Conservation (phyloP, 2,113 vertebrate genomes). For the Plotosus lineatus region DNA sequence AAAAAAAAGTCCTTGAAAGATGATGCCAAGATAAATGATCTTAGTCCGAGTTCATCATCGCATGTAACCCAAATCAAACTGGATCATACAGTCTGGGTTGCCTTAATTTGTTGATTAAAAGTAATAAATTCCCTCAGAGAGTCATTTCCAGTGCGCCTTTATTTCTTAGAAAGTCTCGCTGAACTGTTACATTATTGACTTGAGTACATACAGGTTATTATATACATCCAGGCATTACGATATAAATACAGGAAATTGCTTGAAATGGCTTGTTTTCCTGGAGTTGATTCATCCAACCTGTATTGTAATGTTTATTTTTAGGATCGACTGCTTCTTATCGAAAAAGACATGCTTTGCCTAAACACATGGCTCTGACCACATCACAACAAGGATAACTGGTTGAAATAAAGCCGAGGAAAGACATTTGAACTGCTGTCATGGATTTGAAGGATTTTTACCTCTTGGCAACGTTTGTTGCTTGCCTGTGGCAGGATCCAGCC, state of each 20-base stretch:
- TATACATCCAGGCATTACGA: not conserved
- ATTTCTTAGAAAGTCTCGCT: slow-evolving; percentile 8
- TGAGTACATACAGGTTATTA: not conserved
- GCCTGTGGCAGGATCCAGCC: slow-evolving; percentile 94
- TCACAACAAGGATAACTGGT: slow-evolving; percentile 72
- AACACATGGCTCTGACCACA: slow-evolving; percentile 78
- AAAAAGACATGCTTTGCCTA: slow-evolving; percentile 80
- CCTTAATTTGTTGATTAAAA: not conserved
- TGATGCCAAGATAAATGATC: not conserved
- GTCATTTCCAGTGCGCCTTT: not conserved
- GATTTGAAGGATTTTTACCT: slow-evolving; percentile 99
- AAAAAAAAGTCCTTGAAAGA: slow-evolving; percentile 18
- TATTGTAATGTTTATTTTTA: slow-evolving; percentile 77
- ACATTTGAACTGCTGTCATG: slow-evolving; percentile 85
- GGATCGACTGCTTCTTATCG: slow-evolving; percentile 84
- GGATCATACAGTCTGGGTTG: not conserved
- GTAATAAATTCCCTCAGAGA: not conserved
- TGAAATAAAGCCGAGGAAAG: slow-evolving; percentile 66
- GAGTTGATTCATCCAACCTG: slow-evolving; percentile 55
- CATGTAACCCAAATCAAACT: not conserved
- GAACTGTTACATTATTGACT: not conserved
- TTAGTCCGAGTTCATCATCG: not conserved
- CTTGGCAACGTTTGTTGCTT: slow-evolving; percentile 91
- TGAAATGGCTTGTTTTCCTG: not conserved
- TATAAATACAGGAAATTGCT: not conserved